Percentiles rank a stretch among this genome's conserved stretches.
phyloP scores from a whole-genome alignment of 2,888 invertebrate species.

The Lepidocyrtinus sp. region DNA sequence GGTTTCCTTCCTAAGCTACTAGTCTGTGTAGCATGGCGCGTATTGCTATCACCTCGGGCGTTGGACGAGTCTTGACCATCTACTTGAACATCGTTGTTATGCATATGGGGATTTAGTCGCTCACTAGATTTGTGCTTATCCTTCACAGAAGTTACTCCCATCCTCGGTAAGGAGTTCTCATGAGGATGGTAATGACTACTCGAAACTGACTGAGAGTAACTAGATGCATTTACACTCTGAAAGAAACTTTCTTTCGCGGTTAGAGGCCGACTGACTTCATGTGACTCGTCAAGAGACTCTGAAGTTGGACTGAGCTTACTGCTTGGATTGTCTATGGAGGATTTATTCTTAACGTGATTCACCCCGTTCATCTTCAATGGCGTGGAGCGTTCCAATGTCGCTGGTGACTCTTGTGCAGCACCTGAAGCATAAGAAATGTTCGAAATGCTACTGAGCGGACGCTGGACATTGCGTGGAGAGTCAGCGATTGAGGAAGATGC shows the following conservation, averaged over 20 bases:
- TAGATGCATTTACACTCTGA: slow-evolving; percentile 22
- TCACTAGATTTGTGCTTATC: slow-evolving; percentile 27
- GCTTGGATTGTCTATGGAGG: slow-evolving; percentile 30
- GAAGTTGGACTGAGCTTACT: slow-evolving; percentile 47
- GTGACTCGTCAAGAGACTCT: slow-evolving; percentile 31
- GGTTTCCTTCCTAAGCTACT: slow-evolving; percentile 55
- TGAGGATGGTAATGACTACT: background rate
- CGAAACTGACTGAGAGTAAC: slow-evolving; percentile 18
- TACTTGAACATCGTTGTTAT: background rate
- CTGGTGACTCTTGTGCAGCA: slow-evolving; percentile 54
- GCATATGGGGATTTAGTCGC: slow-evolving; percentile 11
- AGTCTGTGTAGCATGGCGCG: slow-evolving; percentile 24
- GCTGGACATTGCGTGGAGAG: slow-evolving; percentile 60
- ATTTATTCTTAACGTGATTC: slow-evolving; percentile 39
- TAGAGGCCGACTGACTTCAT: slow-evolving; percentile 6
- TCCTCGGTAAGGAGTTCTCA: slow-evolving; percentile 23
- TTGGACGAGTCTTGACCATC: background rate
- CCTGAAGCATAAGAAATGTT: slow-evolving; percentile 59
- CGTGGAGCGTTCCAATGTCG: slow-evolving; percentile 55
- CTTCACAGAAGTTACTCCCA: background rate
- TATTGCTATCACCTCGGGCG: slow-evolving; percentile 25
- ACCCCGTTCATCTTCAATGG: slow-evolving; percentile 63
- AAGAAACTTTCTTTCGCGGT: slow-evolving; percentile 42
- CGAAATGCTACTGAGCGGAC: slow-evolving; percentile 63
- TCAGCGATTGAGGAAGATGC: slow-evolving; percentile 63